Percentiles rank a stretch among this genome's conserved stretches.
Conservation (phyloP, 2,113 vertebrate species). For the Peromyscus californicus region DNA sequence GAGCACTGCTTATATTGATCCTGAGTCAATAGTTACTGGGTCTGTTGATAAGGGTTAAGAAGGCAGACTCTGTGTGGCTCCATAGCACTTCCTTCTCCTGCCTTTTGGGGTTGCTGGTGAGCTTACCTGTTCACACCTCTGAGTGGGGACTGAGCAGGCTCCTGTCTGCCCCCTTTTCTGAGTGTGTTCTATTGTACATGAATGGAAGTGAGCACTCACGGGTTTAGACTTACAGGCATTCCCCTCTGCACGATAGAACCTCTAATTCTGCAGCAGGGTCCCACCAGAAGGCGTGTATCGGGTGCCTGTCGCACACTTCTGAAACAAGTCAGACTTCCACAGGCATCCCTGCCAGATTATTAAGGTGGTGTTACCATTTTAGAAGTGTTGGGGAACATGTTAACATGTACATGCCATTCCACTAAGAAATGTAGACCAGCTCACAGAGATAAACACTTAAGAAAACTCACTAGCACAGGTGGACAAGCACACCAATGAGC, state of each 20-base stretch:
- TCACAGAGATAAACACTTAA: neutral
- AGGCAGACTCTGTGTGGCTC: constrained; percentile 27
- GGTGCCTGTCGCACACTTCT: neutral
- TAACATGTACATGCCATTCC: neutral
- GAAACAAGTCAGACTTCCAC: neutral
- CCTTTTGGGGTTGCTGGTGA: neutral
- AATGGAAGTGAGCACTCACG: neutral
- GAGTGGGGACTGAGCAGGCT: neutral
- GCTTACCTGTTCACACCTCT: neutral
- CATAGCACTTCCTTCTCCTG: neutral
- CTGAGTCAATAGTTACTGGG: constrained; percentile 67
- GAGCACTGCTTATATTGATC: constrained; percentile 72
- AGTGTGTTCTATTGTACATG: neutral
- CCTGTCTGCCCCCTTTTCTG: neutral
- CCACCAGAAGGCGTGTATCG: neutral
- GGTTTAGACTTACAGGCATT: neutral
- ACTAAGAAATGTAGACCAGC: neutral
- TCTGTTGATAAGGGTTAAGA: constrained; percentile 54
- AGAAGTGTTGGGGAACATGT: neutral
- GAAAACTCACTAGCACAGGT: neutral
- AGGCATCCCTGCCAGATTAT: neutral
- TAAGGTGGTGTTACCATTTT: neutral
- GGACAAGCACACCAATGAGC: constrained; percentile 2
- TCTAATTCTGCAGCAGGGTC: neutral
- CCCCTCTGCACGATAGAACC: neutral